phyloP scores from a whole-genome alignment of 1,140 invertebrate genomes.

The Popillia japonica region DNA sequence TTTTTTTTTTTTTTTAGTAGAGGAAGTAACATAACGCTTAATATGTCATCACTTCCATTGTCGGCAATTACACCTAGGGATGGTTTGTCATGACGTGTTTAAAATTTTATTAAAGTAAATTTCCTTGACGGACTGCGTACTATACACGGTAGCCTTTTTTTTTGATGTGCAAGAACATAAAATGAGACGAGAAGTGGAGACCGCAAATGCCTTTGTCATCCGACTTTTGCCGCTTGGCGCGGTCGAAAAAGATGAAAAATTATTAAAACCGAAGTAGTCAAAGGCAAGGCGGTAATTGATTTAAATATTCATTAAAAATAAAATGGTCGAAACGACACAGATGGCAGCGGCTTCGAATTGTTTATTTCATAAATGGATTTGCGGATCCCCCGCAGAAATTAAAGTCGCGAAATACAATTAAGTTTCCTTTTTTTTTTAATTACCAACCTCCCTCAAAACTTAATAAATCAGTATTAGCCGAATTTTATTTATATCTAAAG shows the following conservation, averaged over 20 bases:
- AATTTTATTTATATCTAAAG: no score
- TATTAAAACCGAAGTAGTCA: background rate
- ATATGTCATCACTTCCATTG: no score
- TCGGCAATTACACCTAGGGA: no score
- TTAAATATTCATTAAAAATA: background rate
- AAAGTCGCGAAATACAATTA: slow-evolving; percentile 2
- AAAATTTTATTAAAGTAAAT: no score
- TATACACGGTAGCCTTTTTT: background rate
- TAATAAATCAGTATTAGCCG: no score
- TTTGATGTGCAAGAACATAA: background rate
- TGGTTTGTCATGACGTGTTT: background rate
- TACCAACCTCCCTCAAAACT: no score
- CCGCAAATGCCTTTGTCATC: background rate
- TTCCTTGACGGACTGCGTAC: no score
- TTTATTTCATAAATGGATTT: slow-evolving; percentile 8
- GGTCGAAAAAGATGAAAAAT: background rate
- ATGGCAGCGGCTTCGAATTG: background rate
- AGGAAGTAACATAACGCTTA: no score
- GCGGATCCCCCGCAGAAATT: background rate
- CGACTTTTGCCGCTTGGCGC: background rate
- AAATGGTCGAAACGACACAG: background rate
- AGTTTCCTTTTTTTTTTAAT: no score
- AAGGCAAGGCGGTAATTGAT: slow-evolving; percentile 6
- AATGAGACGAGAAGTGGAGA: background rate
- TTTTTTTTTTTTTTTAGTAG: no score